Evolutionary conservation across 2,888 invertebrate species (phyloP), one percentile per base, ranked within the genome.

Genomic region (Drosophila fulvimacula): DNA sequence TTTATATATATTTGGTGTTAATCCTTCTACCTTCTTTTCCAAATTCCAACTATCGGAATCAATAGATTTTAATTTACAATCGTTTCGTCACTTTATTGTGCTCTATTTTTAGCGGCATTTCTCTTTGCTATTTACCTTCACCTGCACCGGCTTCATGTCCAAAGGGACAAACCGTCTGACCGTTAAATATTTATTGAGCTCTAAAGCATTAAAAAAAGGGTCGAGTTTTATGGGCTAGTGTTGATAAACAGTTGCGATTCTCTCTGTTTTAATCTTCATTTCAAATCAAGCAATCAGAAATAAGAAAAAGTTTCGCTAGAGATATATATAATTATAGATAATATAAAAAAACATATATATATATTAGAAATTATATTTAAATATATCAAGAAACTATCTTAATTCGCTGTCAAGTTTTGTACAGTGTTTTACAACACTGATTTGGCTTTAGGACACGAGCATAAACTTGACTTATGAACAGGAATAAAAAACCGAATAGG

Each of bases 401-500:
- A 27, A 5, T 27, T 4, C 5, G 3, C 3, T 3, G 27, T 27
- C 27, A 27, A 4, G 6, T 27, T 27, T 27, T 27, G 9, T 30
- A 30, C 7, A 30, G 34, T 15, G 9, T 19, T 38, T 30, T 21
- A 10, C 57, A 56, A 41, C 39, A 34, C 39, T 60, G 32, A 10
- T 11, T 36, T 24, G 5, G 58, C 15, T n/a, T 24, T 15, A 38
- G 27, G n/a, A n/a, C n/a, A n/a, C n/a, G n/a, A n/a, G n/a, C n/a
- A 24, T 57, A 58, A 46, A 32, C 39, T 60, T 41, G 66, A 32
- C 44, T 44, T 17, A 24, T 46, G 7, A 13, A 15, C 15, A n/a
- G 5, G 21, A 9, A 9, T 4, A 15, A 21, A 36, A 51, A 6
- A 10, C 9, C 7, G 13, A 52, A 38, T 24, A 38, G 11, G 9